Base-by-base conservation (phyloP, 2,888 invertebrate genomes). In the Cinara cedri region DNA sequence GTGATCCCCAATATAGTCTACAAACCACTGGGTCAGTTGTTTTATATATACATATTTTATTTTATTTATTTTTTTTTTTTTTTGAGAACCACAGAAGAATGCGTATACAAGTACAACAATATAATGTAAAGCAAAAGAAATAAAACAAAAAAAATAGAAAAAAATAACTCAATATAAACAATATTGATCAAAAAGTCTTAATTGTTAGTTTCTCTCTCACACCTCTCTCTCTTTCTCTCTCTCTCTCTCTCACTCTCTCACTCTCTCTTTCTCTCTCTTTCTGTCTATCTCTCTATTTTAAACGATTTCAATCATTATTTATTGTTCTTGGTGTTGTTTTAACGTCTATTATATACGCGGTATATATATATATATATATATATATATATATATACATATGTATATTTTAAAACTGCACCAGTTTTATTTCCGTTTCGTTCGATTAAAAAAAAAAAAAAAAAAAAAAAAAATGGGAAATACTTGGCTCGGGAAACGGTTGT, bases 21-120 rank as follows among this genome's bases (percentile, higher is more conserved):
- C 74, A 74, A 63, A 74, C 51, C 74, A 74, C 74, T 74, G 74
- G 63, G 63, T 74, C 74, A 63, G 62, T 74, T 42, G 26, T 74
- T 74, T 51, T 34, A 34, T 34, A 6, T 34, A 34, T 34, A 34
- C 6, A 34, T 34, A 34, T 34, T n/a, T n/a, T n/a, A n/a, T n/a
- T n/a, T n/a, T 72, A 51, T 49, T 62, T 14, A n/a, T 51, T 49
- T 6, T 68, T 51, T 66, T 68, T 49, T 65, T 65, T 51, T 68
- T 51, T 13, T 2, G 6, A 10, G 24, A 21, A 26, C 14, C 51
- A 6, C 21, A 8, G 49, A 62, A 51, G 49, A 72, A 72, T 62
- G 49, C 24, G 19, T 54, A 19, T 54, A 54, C 14, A 65, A 60
- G 60, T 54, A 60, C 46, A 55, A 72, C 24, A 24, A n/a, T 44